A percentile compares a stretch with the other conserved stretches of the same genome.
Conservation (phyloP, 2,113 vertebrate species). For the Leucopsar rothschildi region DNA sequence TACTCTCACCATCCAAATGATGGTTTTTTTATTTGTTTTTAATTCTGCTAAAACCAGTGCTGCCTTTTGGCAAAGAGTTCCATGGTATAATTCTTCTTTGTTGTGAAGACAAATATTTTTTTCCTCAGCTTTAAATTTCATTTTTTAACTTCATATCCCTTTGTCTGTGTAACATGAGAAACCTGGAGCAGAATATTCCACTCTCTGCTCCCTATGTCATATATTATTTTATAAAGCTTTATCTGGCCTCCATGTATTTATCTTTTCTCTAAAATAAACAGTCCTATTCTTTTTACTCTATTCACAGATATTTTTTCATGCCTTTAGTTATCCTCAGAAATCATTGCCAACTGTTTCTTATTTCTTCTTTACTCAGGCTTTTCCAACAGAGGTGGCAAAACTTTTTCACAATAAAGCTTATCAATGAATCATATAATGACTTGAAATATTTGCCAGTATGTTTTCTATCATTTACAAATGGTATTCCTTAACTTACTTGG, state of each 20-base stretch:
- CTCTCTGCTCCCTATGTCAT: not conserved
- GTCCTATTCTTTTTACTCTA: not conserved
- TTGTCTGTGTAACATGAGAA: slow-evolving; percentile 43
- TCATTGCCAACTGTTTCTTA: not conserved
- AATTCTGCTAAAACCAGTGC: not conserved
- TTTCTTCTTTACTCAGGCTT: not conserved
- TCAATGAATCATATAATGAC: not conserved
- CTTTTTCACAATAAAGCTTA: not conserved
- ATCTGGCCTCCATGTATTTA: slow-evolving; percentile 23
- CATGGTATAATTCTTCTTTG: not conserved
- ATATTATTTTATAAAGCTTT: slow-evolving; percentile 42
- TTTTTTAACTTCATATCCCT: slow-evolving; percentile 21
- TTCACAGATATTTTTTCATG: not conserved
- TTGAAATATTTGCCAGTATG: not conserved
- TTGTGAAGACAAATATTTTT: slow-evolving; percentile 27
- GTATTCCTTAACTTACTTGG: not conserved
- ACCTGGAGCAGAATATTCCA: not conserved
- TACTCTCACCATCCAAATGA: not conserved
- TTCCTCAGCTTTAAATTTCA: not conserved
- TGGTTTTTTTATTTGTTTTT: not conserved
- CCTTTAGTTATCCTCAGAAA: not conserved
- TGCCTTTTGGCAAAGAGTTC: not conserved
- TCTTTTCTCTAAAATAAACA: slow-evolving; percentile 33
- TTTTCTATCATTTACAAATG: not conserved
- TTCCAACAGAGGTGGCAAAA: not conserved